Evolutionary conservation across 2,888 invertebrate genomes (phyloP), one percentile per base, ranked within the genome.

Genomic region (Lapara coniferarum): DNA sequence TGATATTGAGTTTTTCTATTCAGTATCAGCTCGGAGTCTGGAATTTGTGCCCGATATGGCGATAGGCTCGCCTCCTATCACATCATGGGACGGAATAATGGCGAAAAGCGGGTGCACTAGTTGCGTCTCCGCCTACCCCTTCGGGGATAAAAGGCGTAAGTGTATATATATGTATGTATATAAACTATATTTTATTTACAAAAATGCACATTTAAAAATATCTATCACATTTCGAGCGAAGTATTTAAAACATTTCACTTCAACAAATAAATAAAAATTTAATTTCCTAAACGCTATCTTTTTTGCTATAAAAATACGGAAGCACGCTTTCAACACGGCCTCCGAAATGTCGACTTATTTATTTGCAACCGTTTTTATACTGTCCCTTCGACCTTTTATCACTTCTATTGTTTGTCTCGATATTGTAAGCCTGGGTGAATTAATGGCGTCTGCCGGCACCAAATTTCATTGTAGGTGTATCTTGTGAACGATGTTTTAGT

Each of bases 391-490:
- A 76, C 76, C 77, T 80, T 86, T 86, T 84, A 84, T 85, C 79
- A 78, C 78, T 79, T 79, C 82, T 81, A 85, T 87, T 88, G 87
- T 87, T 83, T 82, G 79, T 82, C 85, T 81, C 81, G 75, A 81
- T 81, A 82, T 77, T 75, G 75, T 78, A 85, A 87, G 89, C 85
- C 85, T 82, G 72, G 70, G 76, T 76, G 80, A 85, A 89, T 87
- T 86, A 87, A 89, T 86, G 87, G 78, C 75, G 67, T 77, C 87
- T 85, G 85, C 81, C 81, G 80, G 73, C 66, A 76, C 73, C 83
- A 85, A 82, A 78, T 76, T 75, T 70, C 59, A 88, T 88, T 89
- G 1, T 2, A 25, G n/a, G 86, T 83, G 82, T 81, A 81, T 13
- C 57, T 25, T 57, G 57, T 16, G 10, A 12, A 46, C 12, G 16